Evolutionary conservation across 2,113 vertebrate species (phyloP), one percentile per base, ranked within the genome.

Genomic region (Asarcornis scutulata): DNA sequence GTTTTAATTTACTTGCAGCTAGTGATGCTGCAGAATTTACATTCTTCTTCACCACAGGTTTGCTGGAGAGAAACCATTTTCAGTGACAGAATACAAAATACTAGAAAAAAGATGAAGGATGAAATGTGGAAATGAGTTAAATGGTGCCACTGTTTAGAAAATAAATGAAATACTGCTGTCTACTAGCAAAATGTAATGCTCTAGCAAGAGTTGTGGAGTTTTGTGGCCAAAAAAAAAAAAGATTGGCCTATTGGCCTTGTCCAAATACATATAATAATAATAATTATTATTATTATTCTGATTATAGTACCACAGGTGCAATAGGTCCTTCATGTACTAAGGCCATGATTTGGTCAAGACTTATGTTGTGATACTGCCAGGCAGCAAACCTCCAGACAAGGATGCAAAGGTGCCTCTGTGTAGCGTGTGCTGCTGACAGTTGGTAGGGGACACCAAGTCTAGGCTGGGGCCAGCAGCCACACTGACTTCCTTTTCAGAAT

Each of bases 1-100:
- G 58, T 92, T 94, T 97, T 93, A 96, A 95, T 97, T 95, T 95
- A 76, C 44, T 93, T 91, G 71, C 80, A 86, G 74, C 91, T 86
- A 46, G 38, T 92, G 77, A 79, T 90, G 68, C 62, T 87, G 63
- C 48, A 82, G 83, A 79, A 91, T 96, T 94, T 92, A 56, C 80
- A 86, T 86, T 92, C 71, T 83, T 95, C 75, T 89, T 92, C 53
- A 64, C 66, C 53, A 53, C 56, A 75, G 69, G 52, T 77, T 86
- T 88, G 14, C 56, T 90, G 56, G 25, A 83, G 74, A 91, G 82
- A 73, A 89, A 69, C 3, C 27, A 63, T 93, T 83, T 91, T 83
- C 60, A n/a, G 25, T 82, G 42, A 36, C 2, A 90, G 56, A 96
- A 84, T 68, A 84, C 12, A 86, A 83, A 81, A 78, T 32, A 75